Base-by-base conservation (phyloP, 2,113 vertebrate genomes). In the Osmerus eperlanus region DNA sequence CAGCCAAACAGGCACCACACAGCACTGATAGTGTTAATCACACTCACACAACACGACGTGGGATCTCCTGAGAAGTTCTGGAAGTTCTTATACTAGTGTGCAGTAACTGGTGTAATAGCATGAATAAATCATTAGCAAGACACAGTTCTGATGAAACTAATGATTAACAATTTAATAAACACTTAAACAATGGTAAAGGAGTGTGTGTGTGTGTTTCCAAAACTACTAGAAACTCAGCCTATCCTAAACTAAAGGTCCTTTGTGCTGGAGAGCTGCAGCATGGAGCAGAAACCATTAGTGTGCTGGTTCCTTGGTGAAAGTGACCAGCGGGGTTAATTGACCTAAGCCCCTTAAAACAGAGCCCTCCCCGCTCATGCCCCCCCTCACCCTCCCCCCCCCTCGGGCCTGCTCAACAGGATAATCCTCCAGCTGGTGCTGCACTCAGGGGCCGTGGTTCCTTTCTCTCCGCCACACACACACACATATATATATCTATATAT, bases 391-490 rank as follows among this genome's bases (percentile, higher is more conserved):
- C 80, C 88, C 83, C 86, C 80, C 88, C 83, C 69, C 76, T 4
- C 79, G 79, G 78, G 85, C 80, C 79, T 11, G 72, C 75, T 83
- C 82, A 80, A 78, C 54, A 4, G 83, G 86, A 84, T 90, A 88
- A 90, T 90, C 90, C 82, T 76, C 81, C 89, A 86, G 83, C 87
- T 89, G 84, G 81, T 85, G 79, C 81, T 84, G 81, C 11, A 72
- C 73, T 86, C 84, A 81, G 77, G 56, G 65, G 52, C 52, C 47
- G n/a, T 19, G 47, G 18, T 51, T 21, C 47, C 2, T 19, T 19
- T 3, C 8, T 14, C 23, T 51, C 36, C 16, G 8, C 55, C 58
- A 29, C 47, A 12, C 36, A 66, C 56, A 63, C 55, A 61, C 19
- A 69, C 47, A 66, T 51, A 52, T n/a, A 64, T 29, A 65, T 25